Base-by-base conservation (phyloP, 1,140 invertebrate species). In the Delia radicum region DNA sequence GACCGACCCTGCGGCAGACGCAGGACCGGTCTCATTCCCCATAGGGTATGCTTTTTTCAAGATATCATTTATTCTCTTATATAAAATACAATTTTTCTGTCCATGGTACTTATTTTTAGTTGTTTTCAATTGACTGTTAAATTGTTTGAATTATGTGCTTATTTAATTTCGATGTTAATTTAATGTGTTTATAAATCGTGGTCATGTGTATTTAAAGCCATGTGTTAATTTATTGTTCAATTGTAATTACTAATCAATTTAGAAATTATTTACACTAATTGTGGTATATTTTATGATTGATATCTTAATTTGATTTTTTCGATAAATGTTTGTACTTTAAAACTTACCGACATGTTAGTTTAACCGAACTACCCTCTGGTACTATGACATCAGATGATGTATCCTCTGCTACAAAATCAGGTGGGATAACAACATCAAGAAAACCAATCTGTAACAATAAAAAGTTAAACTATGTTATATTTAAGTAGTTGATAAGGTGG, bases 371-470 rank as follows among this genome's bases (percentile, higher is more conserved):
- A 69, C 94, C 93, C 88, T 96, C 95, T 24, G 92, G 91, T 10
- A 94, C 91, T 88, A 93, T 93, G 2, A 95, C 87, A 81, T 96
- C 94, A 3, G 94, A 91, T 79, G 94, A 94, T 12, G 93, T 94
- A 79, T 94, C 93, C 79, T 94, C 92, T 18, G 91, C 85, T 37
- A 95, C 89, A 81, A 96, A 94, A 83, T 95, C 94, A 8, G 94
- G 94, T 8, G 94, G 94, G 79, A 95, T 93, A 18, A 94, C 93
- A 18, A 96, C 93, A 63, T 95, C 92, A 78, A 96, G 87, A 80
- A 90, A 90, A 12, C 93, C 93, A 86, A 94, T 92, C 93, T 94
- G 87, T 21, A 88, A 87, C 78, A 77, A 78, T 8, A 24, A 33
- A 27, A 28, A 6, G 2, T 4, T 8, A 55, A 24, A 21, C n/a